Base-by-base conservation (phyloP, 2,888 invertebrate genomes). In the Elgonia sp. region DNA sequence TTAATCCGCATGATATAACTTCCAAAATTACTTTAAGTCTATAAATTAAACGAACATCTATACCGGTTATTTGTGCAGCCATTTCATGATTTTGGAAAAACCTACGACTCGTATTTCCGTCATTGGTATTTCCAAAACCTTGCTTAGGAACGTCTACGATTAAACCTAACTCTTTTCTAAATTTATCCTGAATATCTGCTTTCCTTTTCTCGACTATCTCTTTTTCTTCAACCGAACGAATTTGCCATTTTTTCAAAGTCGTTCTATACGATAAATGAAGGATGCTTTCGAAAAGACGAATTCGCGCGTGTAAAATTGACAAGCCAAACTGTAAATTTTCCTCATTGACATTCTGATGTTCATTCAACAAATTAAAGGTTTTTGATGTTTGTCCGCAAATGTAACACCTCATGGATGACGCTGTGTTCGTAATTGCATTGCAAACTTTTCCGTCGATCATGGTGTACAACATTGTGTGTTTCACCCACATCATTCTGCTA, bases 361-460 rank as follows among this genome's bases (percentile, higher is more conserved):
- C 16, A 6, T 8, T 12, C 65, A 92, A 84, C 69, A 92, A 85
- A 76, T 93, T 93, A 77, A 93, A 93, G 50, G 92, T 90, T 89
- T 92, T 93, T 6, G 92, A 92, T 29, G 93, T 94, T 55, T 88
- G 86, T 46, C 91, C 90, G 80, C 92, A 93, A 37, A 93, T 92
- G 79, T 93, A 93, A 76, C 93, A 94, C 50, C 89, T 90, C 91
- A 90, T 91, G 14, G 92, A 91, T 12, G 92, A 93, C 63, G 84
- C 80, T 14, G 92, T 93, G 53, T 92, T 87, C 18, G 92, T 92
- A 7, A 91, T 91, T 60, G 93, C 93, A 90, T 93, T 93, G 76
- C 91, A 93, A 0, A 93, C 91, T 84, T 93, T 94, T 6, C 89
- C 92, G 80, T 93, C 93, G 8, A 93, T 89, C 91, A 92, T 91